Conservation (phyloP, 2,113 vertebrate genomes). For the Melozone crissalis region DNA sequence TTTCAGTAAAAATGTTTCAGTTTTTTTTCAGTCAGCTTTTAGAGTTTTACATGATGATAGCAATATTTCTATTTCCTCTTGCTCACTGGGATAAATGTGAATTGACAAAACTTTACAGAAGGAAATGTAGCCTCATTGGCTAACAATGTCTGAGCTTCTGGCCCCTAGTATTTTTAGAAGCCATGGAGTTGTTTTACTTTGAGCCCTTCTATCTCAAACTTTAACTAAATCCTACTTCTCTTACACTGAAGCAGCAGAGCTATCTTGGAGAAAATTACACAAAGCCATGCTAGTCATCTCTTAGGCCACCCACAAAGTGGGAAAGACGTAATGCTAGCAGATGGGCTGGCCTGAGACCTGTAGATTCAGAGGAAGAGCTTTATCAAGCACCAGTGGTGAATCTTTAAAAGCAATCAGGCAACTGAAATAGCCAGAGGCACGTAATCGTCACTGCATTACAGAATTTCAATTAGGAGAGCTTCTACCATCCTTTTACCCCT, state of each 20-base stretch:
- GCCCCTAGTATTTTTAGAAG: neutral
- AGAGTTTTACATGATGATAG: neutral
- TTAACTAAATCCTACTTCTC: neutral
- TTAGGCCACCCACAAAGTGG: neutral
- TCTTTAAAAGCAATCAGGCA: neutral
- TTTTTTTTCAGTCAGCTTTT: neutral
- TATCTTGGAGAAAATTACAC: neutral
- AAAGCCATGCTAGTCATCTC: neutral
- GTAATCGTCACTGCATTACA: neutral
- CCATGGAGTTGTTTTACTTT: neutral
- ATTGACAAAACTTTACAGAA: neutral
- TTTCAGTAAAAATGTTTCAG: neutral
- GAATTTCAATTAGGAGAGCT: neutral
- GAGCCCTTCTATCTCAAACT: neutral
- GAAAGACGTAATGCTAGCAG: neutral
- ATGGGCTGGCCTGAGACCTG: neutral
- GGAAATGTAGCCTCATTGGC: neutral
- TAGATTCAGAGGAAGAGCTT: neutral
- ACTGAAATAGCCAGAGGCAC: constrained; percentile 8
- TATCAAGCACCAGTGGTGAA: neutral
- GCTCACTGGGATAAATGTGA: neutral
- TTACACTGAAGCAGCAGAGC: neutral
- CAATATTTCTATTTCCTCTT: neutral
- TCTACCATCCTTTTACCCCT: neutral
- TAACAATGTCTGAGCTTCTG: neutral